Evolutionary conservation across 2,888 invertebrate genomes (phyloP).

Genomic region (Ophioninae sp.): DNA sequence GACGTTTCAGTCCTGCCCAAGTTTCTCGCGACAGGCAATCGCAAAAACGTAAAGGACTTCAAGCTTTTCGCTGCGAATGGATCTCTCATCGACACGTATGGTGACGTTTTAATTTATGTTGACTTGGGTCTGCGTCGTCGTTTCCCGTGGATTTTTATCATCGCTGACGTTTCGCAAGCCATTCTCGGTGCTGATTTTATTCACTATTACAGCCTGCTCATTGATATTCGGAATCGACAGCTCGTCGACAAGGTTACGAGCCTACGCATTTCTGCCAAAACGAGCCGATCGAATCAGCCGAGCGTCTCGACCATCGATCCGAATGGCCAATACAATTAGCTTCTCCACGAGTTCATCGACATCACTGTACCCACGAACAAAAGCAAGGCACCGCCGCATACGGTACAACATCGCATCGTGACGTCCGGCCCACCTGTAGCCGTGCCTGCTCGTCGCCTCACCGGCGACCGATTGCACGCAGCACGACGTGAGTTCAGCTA

Average conservation of each 20-base stretch:
- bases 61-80: conserved; percentile 50
- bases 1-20: conserved; percentile 39
- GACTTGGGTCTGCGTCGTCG: conserved; percentile 47
- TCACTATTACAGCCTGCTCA: not conserved
- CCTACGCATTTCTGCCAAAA: not conserved
- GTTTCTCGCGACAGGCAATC: not conserved
- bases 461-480: not conserved
- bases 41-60: not conserved
- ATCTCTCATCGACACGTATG: conserved; percentile 17
- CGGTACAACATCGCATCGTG: not conserved
- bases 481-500: not conserved
- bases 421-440: not conserved
- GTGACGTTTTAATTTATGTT: not conserved
- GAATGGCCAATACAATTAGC: too few relatives aligned
- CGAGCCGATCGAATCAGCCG: not conserved
- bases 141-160: conserved; percentile 40
- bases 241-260: not conserved
- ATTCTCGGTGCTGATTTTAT: conserved; percentile 41
- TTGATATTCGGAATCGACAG: conserved; percentile 21
- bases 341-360: not conserved
- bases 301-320: not conserved
- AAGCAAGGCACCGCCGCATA: not conserved
- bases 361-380: not conserved
- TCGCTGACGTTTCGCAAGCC: conserved; percentile 35
- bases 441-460: conserved; percentile 14